These are phyloP conservation scores for Leptocoma aspasia DNA, from an alignment of 2,113 vertebrate genomes.

Conservation along the genomic window DNA sequence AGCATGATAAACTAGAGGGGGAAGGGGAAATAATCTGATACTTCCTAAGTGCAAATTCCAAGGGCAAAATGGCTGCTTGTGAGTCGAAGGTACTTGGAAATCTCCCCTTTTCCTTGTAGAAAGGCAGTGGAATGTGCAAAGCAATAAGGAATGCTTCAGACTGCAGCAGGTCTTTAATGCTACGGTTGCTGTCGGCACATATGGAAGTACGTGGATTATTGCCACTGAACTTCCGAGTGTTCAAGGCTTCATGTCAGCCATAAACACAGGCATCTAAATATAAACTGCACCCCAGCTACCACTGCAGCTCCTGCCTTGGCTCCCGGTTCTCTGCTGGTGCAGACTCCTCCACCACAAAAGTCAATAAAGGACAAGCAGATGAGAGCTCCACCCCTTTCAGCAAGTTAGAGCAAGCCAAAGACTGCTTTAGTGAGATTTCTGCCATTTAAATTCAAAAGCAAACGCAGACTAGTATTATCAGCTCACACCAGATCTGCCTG, in stretches of 20 bases:
- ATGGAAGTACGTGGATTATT: background rate
- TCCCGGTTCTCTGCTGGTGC: background rate
- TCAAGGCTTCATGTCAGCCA: background rate
- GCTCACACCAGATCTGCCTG: conserved; percentile 72
- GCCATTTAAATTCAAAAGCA: conserved; percentile 64
- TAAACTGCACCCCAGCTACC: background rate
- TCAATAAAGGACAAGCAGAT: conserved; percentile 1
- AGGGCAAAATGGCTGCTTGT: background rate
- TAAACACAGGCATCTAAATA: background rate
- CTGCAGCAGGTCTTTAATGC: background rate
- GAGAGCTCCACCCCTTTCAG: conserved; percentile 20
- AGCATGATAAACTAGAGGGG: background rate
- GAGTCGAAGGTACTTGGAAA: background rate
- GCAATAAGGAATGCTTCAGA: background rate
- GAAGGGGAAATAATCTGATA: background rate
- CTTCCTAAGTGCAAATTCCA: background rate
- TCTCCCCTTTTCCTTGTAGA: background rate
- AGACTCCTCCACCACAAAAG: background rate
- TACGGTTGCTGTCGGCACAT: rapidly evolving
- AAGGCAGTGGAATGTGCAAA: background rate
- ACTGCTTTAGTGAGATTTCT: conserved; percentile 53
- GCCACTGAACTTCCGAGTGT: background rate
- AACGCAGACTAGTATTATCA: conserved; percentile 68
- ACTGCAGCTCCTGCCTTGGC: background rate
- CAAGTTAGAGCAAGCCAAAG: conserved; percentile 61